Percentiles rank a stretch among this genome's conserved stretches.
Conservation (phyloP, 1,140 invertebrate genomes). For the Papilio glaucus region DNA sequence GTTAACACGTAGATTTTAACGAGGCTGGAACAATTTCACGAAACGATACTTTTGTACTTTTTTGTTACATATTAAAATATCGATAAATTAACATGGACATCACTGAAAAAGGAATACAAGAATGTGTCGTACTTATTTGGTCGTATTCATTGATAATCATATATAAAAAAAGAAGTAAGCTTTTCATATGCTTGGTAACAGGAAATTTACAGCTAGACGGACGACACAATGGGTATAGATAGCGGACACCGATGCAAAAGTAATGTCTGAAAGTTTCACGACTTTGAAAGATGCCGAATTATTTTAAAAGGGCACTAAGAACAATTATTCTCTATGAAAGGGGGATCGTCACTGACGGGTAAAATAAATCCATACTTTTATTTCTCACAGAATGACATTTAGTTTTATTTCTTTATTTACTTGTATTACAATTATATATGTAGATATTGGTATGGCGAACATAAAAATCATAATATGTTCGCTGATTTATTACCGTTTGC, state of each 20-base stretch:
- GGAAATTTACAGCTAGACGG: slow-evolving; percentile 3
- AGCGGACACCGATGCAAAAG: not conserved
- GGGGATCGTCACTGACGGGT: too few relatives aligned
- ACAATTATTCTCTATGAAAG: too few relatives aligned
- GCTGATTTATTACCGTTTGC: too few relatives aligned
- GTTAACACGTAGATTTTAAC: not conserved
- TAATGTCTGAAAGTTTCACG: not conserved
- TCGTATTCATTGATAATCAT: not conserved
- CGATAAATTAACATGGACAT: not conserved
- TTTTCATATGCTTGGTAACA: not conserved
- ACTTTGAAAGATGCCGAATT: not conserved
- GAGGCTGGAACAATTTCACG: not conserved
- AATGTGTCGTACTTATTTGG: not conserved
- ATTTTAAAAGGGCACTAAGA: not conserved
- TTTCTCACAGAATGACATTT: too few relatives aligned
- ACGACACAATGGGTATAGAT: slow-evolving; percentile 8
- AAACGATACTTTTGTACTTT: not conserved
- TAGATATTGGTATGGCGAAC: too few relatives aligned
- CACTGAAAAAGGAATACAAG: not conserved
- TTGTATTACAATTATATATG: too few relatives aligned
- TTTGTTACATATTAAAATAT: not conserved
- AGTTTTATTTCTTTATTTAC: too few relatives aligned
- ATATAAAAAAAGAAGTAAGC: not conserved
- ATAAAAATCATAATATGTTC: too few relatives aligned
- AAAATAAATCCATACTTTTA: too few relatives aligned